Evolutionary conservation across 2,797 vertebrate species (phyloP).

Genomic region (Anisognathus igniventris): DNA sequence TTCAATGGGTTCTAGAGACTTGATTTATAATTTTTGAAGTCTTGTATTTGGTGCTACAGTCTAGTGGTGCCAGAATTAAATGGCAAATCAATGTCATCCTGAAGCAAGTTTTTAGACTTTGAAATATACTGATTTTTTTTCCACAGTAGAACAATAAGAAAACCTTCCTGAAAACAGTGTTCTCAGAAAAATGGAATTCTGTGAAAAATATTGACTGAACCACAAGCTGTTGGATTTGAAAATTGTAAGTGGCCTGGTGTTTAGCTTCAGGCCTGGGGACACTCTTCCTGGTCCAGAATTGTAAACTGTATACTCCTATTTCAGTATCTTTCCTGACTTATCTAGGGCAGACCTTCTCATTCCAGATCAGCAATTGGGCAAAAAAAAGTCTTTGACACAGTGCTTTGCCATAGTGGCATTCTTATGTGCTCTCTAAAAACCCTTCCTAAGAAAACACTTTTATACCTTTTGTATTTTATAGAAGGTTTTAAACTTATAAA

Average conservation of each 20-base stretch:
- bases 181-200: not conserved
- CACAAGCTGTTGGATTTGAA: not conserved
- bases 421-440: not conserved
- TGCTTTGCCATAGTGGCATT: not conserved
- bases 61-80: not conserved
- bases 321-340: not conserved
- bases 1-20: not conserved
- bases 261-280: not conserved
- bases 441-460: not conserved
- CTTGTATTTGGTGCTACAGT: not conserved
- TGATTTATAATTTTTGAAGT: not conserved
- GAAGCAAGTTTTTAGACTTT: not conserved
- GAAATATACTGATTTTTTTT: not conserved
- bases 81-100: not conserved
- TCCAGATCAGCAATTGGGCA: not conserved
- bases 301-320: not conserved
- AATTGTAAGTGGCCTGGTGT: not conserved
- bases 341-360: not conserved
- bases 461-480: not conserved
- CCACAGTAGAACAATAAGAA: not conserved
- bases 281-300: not conserved
- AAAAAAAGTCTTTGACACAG: not conserved
- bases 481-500: not conserved
- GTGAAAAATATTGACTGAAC: not conserved
- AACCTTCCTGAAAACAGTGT: not conserved